Evolutionary conservation across 2,797 vertebrate species (phyloP), one percentile per base, ranked within the genome.

Genomic region (Chaunax sp.): DNA sequence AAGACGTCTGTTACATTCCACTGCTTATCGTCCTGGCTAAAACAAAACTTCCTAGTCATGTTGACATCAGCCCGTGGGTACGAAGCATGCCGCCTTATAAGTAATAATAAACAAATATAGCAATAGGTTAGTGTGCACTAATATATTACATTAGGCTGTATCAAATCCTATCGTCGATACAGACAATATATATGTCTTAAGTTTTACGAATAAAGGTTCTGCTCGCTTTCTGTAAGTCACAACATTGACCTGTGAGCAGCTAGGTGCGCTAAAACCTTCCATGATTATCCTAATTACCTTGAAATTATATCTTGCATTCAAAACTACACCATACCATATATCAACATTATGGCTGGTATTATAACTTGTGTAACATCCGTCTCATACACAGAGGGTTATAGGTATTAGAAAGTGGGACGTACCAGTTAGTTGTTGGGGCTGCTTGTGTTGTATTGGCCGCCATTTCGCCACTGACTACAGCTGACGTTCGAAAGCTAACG

Each of bases 361-460:
- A 16, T 38, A 38, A 38, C 3, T 15, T 15, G 15, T 15, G 13
- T 15, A 4, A 38, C 13, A 14, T 14, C 14, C 37, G 4, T 15
- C 4, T 15, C 37, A 16, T 14, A 14, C 37, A 16, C 37, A 11
- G n/a, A n/a, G n/a, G 13, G 14, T 35, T 35, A 35, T 11, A 7
- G 41, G 2, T 1, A n/a, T 16, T n/a, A 15, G 41, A 1, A 15
- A 4, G 0, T 12, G 2, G 26, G 0, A 62, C 91, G 71, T 92
- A 95, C 94, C 94, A 95, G 83, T 77, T 93, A 2, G 84, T 25
- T 37, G 92, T 25, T 11, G 90, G 71, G 11, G 87, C 55, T 63
- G 90, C 76, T 64, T 92, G 92, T 5, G 92, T 89, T 66, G 93
- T 73, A 68, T 94, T 95, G 84, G 93, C 93, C 90, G 94, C 94